These are phyloP conservation scores for Malurus splendens DNA, from an alignment of 2,797 vertebrate genomes.

Conservation along the genomic window DNA sequence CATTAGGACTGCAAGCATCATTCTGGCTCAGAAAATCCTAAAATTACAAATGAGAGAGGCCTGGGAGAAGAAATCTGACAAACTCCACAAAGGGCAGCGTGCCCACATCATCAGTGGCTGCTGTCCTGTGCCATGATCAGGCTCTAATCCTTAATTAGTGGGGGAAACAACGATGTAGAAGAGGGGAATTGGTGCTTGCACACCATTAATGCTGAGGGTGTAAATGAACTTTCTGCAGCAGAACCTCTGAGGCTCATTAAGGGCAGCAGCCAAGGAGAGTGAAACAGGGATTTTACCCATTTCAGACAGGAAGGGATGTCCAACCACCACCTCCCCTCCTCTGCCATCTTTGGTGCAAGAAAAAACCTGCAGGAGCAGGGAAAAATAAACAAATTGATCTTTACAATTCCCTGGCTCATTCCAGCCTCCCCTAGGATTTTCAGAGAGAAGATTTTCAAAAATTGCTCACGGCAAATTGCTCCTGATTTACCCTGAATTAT, in stretches of 20 bases:
- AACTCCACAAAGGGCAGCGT: fast-evolving
- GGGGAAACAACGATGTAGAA: not conserved
- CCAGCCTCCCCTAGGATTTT: not conserved
- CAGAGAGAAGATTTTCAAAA: not conserved
- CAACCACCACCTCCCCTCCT: not conserved
- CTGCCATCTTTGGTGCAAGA: not conserved
- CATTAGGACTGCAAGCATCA: not conserved
- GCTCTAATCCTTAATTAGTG: constrained; percentile 4
- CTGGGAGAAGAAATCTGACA: not conserved
- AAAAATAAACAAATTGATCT: not conserved
- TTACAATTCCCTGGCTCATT: not conserved
- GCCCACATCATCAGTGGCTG: not conserved
- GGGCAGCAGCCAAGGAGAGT: not conserved
- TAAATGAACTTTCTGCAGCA: not conserved
- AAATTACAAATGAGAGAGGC: not conserved
- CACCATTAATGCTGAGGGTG: not conserved
- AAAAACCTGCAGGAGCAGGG: not conserved
- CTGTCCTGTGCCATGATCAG: not conserved
- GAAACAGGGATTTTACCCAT: not conserved
- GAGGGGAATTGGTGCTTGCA: not conserved
- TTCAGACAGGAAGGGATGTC: fast-evolving
- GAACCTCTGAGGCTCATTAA: not conserved
- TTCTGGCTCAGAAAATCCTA: not conserved
- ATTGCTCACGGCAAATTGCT: not conserved
- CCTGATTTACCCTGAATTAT: not conserved